Evolutionary conservation across 1,140 invertebrate genomes (phyloP).

Genomic region (Penaeus indicus): DNA sequence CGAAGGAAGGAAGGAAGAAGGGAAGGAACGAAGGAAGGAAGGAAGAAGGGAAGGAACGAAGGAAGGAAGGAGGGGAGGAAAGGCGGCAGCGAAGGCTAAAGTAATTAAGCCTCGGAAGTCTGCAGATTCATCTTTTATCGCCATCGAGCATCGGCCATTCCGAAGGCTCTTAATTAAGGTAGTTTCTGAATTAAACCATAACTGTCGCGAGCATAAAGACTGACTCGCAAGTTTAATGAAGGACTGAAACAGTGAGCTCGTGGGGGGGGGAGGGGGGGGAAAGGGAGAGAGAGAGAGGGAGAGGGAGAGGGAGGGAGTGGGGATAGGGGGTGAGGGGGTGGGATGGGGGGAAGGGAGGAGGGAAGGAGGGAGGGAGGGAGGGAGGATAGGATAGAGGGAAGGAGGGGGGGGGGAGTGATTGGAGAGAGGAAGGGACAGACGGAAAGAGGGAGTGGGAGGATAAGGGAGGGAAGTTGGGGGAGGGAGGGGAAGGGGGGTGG

Average conservation of each 20-base stretch:
- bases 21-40: no score
- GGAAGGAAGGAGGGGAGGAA: no score
- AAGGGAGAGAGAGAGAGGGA: not conserved
- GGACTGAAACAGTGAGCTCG: not conserved
- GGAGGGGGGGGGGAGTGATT: not conserved
- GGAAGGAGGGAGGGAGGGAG: not conserved
- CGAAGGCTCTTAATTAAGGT: constrained; percentile 30
- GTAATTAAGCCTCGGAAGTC: no score
- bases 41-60: no score
- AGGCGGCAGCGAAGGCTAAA: no score
- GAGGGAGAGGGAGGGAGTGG: not conserved
- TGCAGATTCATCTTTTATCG: no score
- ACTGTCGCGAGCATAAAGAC: constrained; percentile 21
- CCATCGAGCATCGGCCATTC: not conserved
- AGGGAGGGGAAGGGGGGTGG: not conserved
- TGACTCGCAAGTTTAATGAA: constrained; percentile 21
- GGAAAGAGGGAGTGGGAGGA: not conserved
- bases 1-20: no score
- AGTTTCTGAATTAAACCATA: constrained; percentile 33
- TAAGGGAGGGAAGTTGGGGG: not conserved
- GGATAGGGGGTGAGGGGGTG: no score
- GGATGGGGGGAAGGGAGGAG: not conserved
- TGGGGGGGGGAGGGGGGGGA: not conserved
- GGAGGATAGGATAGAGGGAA: not conserved
- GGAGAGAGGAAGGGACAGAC: not conserved